Conservation (phyloP, 2,113 vertebrate genomes). For the Macaca nemestrina region DNA sequence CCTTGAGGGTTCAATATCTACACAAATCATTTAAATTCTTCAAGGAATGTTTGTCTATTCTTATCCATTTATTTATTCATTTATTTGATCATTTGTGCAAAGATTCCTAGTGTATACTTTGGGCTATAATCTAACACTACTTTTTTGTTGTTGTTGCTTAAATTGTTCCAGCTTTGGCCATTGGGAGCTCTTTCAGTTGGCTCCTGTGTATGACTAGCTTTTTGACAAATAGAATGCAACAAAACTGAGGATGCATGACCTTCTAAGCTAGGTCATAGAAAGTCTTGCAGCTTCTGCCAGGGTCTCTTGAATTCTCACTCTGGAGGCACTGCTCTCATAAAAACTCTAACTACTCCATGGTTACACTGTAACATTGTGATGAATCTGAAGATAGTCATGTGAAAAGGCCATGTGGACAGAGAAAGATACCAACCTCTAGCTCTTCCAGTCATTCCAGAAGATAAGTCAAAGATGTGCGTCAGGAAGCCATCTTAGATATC, state of each 20-base stretch:
- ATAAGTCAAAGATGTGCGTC: neutral
- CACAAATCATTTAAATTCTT: neutral
- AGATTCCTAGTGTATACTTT: neutral
- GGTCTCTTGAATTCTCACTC: neutral
- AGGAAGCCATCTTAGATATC: neutral
- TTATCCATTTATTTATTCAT: neutral
- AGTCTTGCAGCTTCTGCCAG: neutral
- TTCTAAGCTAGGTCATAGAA: neutral
- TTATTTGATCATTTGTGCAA: neutral
- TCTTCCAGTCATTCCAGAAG: neutral
- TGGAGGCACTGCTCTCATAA: neutral
- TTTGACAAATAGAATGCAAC: neutral
- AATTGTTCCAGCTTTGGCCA: neutral
- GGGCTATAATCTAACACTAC: neutral
- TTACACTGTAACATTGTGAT: neutral
- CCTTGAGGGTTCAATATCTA: neutral
- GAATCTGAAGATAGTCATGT: neutral
- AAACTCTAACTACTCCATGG: neutral
- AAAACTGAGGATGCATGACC: neutral
- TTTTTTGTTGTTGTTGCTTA: neutral
- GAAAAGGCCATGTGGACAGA: neutral
- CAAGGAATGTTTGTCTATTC: neutral
- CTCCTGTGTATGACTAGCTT: neutral
- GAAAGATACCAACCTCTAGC: neutral
- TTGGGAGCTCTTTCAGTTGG: neutral